Percentiles rank a stretch among this genome's conserved stretches.
Conservation (phyloP, 2,888 invertebrate genomes). For the Nomada fucata region DNA sequence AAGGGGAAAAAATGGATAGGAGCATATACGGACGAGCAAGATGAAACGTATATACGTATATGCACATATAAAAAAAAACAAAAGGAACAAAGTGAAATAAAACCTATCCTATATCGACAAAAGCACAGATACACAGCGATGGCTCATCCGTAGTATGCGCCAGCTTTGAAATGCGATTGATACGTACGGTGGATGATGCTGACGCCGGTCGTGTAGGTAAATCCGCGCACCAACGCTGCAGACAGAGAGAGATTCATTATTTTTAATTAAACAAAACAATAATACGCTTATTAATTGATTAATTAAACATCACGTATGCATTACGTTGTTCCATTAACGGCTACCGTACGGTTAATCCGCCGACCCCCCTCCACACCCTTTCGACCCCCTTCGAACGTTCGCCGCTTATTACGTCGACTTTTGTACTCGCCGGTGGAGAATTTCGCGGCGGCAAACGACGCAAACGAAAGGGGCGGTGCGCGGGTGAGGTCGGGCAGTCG, state of each 20-base stretch:
- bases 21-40: not conserved
- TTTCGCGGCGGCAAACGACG: conserved; percentile 35
- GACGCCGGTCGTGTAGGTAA: conserved; percentile 28
- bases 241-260: conserved; percentile 74
- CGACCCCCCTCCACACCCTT: conserved; percentile 12
- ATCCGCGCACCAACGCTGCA: conserved; percentile 44
- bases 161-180: conserved; percentile 59
- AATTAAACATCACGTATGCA: conserved; percentile 74
- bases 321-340: conserved; percentile 67
- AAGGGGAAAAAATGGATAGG: not conserved
- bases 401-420: conserved; percentile 68
- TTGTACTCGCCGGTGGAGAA: conserved; percentile 38
- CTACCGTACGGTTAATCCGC: conserved; percentile 65
- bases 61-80: not conserved
- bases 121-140: conserved; percentile 68
- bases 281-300: conserved; percentile 78
- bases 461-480: not conserved
- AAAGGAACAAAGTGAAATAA: conserved; percentile 40
- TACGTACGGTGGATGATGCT: conserved; percentile 28
- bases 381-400: conserved; percentile 56
- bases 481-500: not conserved
- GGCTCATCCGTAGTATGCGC: conserved; percentile 50
- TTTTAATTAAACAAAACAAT: conserved; percentile 79
- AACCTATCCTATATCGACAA: conserved; percentile 70
- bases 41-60: conserved; percentile 24